Evolutionary conservation across 1,140 invertebrate genomes (phyloP).

Genomic region (Matsumurasca onukii): DNA sequence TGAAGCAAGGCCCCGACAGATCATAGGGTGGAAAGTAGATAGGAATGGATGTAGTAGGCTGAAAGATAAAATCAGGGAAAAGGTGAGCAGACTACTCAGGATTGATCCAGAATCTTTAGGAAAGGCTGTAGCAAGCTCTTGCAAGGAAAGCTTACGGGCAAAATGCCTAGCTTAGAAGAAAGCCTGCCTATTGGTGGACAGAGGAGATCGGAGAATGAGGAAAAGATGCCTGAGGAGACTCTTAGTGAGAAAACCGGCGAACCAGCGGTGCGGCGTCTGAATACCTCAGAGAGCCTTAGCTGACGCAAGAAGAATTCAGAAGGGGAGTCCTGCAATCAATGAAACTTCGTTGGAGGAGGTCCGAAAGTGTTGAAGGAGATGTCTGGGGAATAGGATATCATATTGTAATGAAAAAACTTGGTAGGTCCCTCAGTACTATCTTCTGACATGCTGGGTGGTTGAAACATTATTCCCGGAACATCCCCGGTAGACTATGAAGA

Average conservation of each 20-base stretch:
- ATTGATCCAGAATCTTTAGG: not conserved
- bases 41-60: not conserved
- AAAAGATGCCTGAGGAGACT: not conserved
- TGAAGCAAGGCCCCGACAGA: not conserved
- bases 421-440: not conserved
- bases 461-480: not conserved
- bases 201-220: not conserved
- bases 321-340: not conserved
- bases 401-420: no score
- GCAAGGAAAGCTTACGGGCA: not conserved
- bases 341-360: not conserved
- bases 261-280: not conserved
- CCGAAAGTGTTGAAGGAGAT: not conserved
- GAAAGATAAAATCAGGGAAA: not conserved
- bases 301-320: not conserved
- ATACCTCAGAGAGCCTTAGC: not conserved
- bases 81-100: not conserved
- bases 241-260: not conserved
- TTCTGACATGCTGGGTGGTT: not conserved
- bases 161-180: not conserved
- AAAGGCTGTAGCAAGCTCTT: not conserved
- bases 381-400: no score
- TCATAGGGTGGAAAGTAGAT: not conserved
- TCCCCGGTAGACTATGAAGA: not conserved
- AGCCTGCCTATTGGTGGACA: not conserved